These are phyloP conservation scores for Pipistrellus pipistrellus DNA, from an alignment of 2,797 vertebrate genomes.

Conservation along the genomic window DNA sequence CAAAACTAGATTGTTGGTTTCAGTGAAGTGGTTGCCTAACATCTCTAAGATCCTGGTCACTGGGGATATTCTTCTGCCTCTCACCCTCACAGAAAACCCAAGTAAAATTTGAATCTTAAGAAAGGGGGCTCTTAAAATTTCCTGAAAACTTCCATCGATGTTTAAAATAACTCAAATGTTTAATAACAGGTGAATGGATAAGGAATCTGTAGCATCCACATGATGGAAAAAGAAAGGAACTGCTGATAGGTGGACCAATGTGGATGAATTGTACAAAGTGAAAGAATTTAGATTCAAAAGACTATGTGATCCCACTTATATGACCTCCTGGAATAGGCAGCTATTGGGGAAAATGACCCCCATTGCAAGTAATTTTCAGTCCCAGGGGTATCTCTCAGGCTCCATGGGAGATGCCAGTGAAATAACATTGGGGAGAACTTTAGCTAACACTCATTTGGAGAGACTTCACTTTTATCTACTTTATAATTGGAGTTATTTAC, in stretches of 20 bases:
- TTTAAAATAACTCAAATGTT: neutral
- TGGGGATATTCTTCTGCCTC: neutral
- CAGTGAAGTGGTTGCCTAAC: neutral
- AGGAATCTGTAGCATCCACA: rapidly evolving
- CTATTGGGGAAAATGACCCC: neutral
- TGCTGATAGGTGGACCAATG: neutral
- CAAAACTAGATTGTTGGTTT: neutral
- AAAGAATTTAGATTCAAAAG: neutral
- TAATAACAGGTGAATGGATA: neutral
- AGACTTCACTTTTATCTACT: neutral
- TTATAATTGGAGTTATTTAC: neutral
- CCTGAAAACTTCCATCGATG: neutral
- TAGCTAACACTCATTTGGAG: neutral
- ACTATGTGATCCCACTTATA: neutral
- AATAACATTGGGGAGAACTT: neutral
- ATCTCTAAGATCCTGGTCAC: neutral
- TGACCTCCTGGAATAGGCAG: neutral
- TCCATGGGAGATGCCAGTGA: neutral
- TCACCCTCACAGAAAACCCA: neutral
- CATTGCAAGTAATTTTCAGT: neutral
- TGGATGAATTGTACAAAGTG: neutral
- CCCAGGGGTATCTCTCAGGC: neutral
- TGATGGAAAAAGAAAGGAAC: neutral
- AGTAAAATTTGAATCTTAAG: neutral
- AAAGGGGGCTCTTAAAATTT: neutral